A percentile compares a stretch with the other conserved stretches of the same genome.
phyloP scores from a whole-genome alignment of 1,140 invertebrate species.

The Vanessa tameamea region DNA sequence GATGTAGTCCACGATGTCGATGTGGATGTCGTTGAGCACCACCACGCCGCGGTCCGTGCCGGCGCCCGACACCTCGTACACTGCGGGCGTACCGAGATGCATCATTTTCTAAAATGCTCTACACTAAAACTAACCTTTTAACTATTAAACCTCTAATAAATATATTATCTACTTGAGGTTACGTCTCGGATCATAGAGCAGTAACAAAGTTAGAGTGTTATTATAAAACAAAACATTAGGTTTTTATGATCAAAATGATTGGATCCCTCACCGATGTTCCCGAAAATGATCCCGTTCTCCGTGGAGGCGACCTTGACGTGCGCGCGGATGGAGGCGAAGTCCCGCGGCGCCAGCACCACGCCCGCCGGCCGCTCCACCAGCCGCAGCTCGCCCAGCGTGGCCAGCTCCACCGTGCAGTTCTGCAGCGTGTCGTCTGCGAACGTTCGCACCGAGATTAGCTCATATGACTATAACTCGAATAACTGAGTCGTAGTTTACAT shows the following conservation, averaged over 20 bases:
- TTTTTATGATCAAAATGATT: too few relatives aligned
- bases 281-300: constrained; percentile 99
- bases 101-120: too few relatives aligned
- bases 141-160: too few relatives aligned
- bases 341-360: constrained; percentile 96
- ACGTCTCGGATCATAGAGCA: too few relatives aligned
- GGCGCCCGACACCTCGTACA: constrained; percentile 97
- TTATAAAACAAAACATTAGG: too few relatives aligned
- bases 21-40: constrained; percentile 99
- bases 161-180: too few relatives aligned
- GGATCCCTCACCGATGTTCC: constrained; percentile 92
- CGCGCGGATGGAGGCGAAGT: constrained; percentile 99
- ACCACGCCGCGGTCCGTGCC: constrained; percentile 97
- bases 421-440: constrained; percentile 92
- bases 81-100: constrained; percentile 57
- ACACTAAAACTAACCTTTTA: too few relatives aligned
- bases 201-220: too few relatives aligned
- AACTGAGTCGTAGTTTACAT: too few relatives aligned
- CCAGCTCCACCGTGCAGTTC: constrained; percentile 98
- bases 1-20: constrained; percentile 99
- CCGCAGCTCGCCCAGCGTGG: constrained; percentile 98
- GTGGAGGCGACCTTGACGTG: constrained; percentile 97
- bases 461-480: too few relatives aligned
- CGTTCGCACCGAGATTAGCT: not conserved
- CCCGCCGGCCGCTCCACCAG: constrained; percentile 98